A percentile compares a stretch with the other conserved stretches of the same genome.
phyloP scores from a whole-genome alignment of 2,113 vertebrate species.

The Hirundichthys speculiger region DNA sequence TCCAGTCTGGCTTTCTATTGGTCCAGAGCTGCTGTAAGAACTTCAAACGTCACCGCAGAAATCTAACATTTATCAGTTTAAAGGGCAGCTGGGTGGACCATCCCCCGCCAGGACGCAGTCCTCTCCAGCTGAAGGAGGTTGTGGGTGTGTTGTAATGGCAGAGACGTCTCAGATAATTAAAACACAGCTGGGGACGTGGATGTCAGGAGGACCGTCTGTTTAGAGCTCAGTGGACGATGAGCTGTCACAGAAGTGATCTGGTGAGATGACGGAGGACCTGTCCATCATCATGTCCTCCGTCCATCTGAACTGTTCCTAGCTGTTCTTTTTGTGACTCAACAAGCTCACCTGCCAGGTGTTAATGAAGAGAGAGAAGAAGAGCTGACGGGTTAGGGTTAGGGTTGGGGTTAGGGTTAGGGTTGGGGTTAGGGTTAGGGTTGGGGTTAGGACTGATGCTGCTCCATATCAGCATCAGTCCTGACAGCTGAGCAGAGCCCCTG shows the following conservation, averaged over 20 bases:
- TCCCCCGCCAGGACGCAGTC: conserved; percentile 19
- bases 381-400: no score
- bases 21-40: no score
- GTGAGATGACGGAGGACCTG: conserved; percentile 8
- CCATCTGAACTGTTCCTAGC: background rate
- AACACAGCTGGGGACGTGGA: conserved; percentile 15
- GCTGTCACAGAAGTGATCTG: conserved; percentile 9
- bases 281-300: conserved; percentile 29
- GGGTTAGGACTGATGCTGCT: conserved; percentile 15
- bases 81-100: conserved; percentile 49
- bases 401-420: no score
- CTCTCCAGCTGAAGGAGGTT: conserved; percentile 45
- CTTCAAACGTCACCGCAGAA: conserved; percentile 15
- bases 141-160: conserved; percentile 21
- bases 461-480: conserved; percentile 17
- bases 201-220: conserved; percentile 1
- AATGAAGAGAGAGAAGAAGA: no score
- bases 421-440: no score
- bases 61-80: conserved; percentile 35
- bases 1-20: no score
- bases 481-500: conserved; percentile 17
- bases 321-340: conserved; percentile 23
- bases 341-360: conserved; percentile 2
- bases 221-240: conserved; percentile 23
- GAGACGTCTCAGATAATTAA: conserved; percentile 43